Evolutionary conservation across 2,797 vertebrate genomes (phyloP).

Genomic region (Takifugu rubripes): DNA sequence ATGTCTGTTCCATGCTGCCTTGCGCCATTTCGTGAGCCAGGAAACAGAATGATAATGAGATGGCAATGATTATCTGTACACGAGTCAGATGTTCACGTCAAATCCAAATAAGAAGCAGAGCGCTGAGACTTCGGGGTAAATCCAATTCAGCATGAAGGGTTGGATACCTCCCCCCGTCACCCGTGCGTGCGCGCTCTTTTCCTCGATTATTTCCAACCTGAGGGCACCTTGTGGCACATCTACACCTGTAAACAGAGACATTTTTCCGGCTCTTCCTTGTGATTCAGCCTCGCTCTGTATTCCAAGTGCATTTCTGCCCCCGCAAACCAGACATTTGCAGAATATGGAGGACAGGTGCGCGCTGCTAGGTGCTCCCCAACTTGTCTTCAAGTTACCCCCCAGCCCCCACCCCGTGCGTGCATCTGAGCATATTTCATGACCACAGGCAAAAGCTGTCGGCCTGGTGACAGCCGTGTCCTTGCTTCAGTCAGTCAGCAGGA

Average conservation of each 20-base stretch:
- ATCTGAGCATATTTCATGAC: constrained; percentile 26
- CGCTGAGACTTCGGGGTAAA: constrained; percentile 39
- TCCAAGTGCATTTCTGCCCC: no score
- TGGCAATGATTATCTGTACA: constrained; percentile 12
- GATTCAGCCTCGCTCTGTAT: no score
- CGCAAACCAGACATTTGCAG: constrained; percentile 1
- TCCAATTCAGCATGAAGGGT: constrained; percentile 53
- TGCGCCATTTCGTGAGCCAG: constrained; percentile 9
- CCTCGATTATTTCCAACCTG: constrained; percentile 23
- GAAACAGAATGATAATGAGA: constrained; percentile 2
- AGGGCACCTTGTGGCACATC: constrained; percentile 22
- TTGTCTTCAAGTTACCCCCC: constrained; percentile 11
- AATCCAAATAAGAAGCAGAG: constrained; percentile 32
- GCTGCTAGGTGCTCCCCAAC: background rate
- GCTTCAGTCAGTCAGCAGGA: constrained; percentile 62
- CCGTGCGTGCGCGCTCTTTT: constrained; percentile 28
- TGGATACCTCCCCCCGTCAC: constrained; percentile 44
- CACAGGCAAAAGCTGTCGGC: constrained; percentile 23
- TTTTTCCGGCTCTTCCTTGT: background rate
- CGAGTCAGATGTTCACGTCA: constrained; percentile 34
- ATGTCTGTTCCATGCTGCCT: constrained; percentile 22
- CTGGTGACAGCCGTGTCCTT: constrained; percentile 55
- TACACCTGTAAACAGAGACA: constrained; percentile 22
- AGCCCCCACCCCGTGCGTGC: background rate
- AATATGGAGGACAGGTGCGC: background rate